These are phyloP conservation scores for Dinoponera quadriceps DNA, from an alignment of 1,140 invertebrate species.

Conservation along the genomic window DNA sequence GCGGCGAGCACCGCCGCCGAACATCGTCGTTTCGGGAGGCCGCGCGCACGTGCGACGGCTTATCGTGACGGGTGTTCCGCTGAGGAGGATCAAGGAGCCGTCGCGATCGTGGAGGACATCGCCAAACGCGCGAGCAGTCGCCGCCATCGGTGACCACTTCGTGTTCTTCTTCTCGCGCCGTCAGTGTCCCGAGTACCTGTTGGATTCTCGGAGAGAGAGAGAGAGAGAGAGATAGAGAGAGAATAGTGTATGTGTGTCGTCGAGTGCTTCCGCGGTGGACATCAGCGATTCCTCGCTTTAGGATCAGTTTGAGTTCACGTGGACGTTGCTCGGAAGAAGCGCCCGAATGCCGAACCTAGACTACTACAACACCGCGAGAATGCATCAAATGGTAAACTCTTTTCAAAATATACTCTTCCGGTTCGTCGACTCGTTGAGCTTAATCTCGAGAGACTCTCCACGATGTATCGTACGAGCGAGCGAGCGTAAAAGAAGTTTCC, in stretches of 20 bases:
- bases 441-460: too few relatives aligned
- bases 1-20: neutral
- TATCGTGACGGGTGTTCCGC: constrained; percentile 14
- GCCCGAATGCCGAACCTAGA: constrained; percentile 84
- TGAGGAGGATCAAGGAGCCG: neutral
- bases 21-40: neutral
- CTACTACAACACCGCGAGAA: constrained; percentile 85
- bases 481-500: too few relatives aligned
- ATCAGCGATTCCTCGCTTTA: neutral
- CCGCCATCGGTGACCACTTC: constrained; percentile 9
- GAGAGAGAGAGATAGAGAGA: too few relatives aligned
- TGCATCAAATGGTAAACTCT: constrained; percentile 85
- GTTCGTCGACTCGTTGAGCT: neutral
- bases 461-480: too few relatives aligned
- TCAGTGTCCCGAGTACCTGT: constrained; percentile 9
- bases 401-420: constrained; percentile 74
- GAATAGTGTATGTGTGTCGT: constrained; percentile 54
- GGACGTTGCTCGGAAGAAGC: constrained; percentile 24
- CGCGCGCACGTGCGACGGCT: neutral
- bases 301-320: constrained; percentile 23
- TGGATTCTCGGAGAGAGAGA: constrained; percentile 43
- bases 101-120: neutral
- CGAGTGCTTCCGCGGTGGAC: constrained; percentile 43
- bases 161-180: neutral
- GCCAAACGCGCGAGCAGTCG: constrained; percentile 9